These are phyloP conservation scores for Unio pictorum DNA, from an alignment of 2,888 invertebrate genomes.

Conservation along the genomic window DNA sequence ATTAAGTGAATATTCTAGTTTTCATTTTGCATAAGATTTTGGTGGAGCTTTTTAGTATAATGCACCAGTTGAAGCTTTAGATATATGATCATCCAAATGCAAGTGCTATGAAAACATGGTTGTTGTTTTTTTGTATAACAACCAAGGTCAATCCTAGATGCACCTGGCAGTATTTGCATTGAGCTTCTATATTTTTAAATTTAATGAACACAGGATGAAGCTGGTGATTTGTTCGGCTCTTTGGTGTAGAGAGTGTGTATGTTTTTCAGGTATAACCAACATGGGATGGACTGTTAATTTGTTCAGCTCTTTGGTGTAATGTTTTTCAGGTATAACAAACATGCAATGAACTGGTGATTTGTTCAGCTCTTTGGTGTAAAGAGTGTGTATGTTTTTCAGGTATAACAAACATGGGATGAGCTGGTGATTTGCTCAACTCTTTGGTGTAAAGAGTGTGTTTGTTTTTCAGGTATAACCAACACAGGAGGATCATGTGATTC, in stretches of 20 bases:
- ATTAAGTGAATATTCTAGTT: too few relatives aligned
- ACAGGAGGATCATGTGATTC: conserved; percentile 34
- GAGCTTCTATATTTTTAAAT: too few relatives aligned
- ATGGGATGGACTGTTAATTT: background rate
- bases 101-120: too few relatives aligned
- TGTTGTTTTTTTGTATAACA: too few relatives aligned
- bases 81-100: too few relatives aligned
- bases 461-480: conserved; percentile 23
- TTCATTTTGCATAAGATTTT: too few relatives aligned
- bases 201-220: too few relatives aligned
- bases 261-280: background rate
- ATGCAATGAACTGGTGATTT: background rate
- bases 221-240: background rate
- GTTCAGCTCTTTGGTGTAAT: background rate
- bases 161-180: too few relatives aligned
- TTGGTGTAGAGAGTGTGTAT: background rate
- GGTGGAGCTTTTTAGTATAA: too few relatives aligned
- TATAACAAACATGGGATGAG: background rate
- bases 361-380: background rate
- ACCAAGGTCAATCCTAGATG: background rate
- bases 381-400: background rate
- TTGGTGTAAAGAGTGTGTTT: background rate
- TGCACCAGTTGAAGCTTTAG: too few relatives aligned
- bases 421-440: background rate
- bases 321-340: too few relatives aligned